These are phyloP conservation scores for Indicator maculatus DNA, from an alignment of 2,113 vertebrate genomes.

Conservation along the genomic window DNA sequence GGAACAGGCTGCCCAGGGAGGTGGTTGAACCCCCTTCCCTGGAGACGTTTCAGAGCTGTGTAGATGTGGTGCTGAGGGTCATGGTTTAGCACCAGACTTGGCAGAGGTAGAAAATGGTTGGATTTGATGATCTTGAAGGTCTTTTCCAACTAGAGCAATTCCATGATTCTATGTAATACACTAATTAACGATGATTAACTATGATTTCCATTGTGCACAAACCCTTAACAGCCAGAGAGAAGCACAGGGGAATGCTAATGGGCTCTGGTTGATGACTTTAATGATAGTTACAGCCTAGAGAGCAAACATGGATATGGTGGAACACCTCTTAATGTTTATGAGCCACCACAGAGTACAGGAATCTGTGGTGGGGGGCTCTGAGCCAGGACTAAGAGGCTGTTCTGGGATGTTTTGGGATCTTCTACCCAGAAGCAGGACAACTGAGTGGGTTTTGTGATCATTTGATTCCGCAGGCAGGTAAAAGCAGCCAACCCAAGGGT, in stretches of 20 bases:
- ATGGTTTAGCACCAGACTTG: too few relatives aligned
- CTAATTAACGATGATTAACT: background rate
- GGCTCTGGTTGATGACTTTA: background rate
- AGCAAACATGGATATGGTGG: background rate
- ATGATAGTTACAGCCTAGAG: background rate
- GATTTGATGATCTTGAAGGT: too few relatives aligned
- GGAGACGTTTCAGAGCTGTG: too few relatives aligned
- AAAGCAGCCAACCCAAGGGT: slow-evolving; percentile 70
- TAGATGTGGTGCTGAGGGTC: too few relatives aligned
- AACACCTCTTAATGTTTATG: background rate
- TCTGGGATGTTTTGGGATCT: background rate
- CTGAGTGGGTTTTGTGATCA: fast-evolving
- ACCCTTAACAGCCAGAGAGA: background rate
- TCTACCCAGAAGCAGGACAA: background rate
- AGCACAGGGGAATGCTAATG: background rate
- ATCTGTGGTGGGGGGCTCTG: background rate
- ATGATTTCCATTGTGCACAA: background rate
- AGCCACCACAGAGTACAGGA: background rate
- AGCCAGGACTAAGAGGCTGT: background rate
- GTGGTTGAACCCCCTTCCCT: too few relatives aligned
- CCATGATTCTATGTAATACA: too few relatives aligned
- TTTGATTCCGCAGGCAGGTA: slow-evolving; percentile 72
- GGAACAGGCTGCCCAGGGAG: too few relatives aligned
- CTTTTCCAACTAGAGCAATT: too few relatives aligned
- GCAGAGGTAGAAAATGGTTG: too few relatives aligned